phyloP scores from a whole-genome alignment of 2,113 vertebrate genomes.

The Alces alces region DNA sequence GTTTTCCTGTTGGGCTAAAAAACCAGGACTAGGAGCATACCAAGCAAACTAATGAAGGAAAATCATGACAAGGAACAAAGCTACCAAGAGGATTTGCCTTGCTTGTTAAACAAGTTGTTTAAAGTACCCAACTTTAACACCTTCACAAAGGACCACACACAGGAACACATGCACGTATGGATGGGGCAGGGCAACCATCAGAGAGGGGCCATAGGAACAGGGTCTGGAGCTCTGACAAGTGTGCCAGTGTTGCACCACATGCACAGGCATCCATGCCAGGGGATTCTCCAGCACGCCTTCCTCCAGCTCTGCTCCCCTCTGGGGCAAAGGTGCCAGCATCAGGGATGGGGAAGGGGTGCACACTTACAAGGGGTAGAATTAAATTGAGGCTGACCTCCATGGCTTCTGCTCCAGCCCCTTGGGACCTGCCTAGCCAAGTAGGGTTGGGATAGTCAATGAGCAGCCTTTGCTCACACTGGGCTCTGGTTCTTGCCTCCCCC shows the following conservation, averaged over 20 bases:
- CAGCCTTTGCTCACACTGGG: background rate
- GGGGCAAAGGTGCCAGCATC: background rate
- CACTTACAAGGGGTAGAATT: background rate
- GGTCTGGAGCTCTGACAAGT: background rate
- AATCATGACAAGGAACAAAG: background rate
- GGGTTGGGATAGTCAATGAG: background rate
- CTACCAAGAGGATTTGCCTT: background rate
- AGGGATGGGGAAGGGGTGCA: background rate
- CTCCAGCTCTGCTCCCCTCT: background rate
- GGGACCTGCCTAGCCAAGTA: background rate
- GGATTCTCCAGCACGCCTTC: background rate
- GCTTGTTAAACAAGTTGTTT: background rate
- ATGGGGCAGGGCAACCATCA: background rate
- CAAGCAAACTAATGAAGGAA: background rate
- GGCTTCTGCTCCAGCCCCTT: background rate
- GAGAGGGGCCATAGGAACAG: background rate
- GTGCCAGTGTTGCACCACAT: background rate
- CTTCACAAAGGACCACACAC: background rate
- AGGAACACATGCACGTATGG: no score
- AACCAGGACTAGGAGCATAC: background rate
- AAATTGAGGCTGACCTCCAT: background rate
- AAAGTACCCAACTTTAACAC: background rate
- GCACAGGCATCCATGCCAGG: background rate
- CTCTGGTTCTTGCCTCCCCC: background rate
- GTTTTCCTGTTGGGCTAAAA: background rate